Evolutionary conservation across 2,888 invertebrate species (phyloP).

Genomic region (Lepidocyrtoides sp.): DNA sequence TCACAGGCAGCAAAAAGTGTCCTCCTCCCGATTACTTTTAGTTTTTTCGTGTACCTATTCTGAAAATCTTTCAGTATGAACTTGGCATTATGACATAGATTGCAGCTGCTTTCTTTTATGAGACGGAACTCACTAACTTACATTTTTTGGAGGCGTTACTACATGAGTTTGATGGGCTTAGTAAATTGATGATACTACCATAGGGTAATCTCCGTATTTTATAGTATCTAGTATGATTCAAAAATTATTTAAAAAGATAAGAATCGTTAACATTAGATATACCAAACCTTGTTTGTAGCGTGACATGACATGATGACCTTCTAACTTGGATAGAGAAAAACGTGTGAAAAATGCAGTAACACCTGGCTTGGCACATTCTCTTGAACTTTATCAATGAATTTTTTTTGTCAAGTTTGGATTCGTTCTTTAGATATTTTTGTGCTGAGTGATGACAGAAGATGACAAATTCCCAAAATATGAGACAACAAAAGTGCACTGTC

Average conservation of each 20-base stretch:
- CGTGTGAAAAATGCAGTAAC: neutral
- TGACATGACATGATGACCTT: slow-evolving; percentile 23
- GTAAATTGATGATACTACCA: too few relatives aligned
- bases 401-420: neutral
- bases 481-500: neutral
- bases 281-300: neutral
- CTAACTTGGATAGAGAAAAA: neutral
- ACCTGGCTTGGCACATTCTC: slow-evolving; percentile 3
- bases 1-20: too few relatives aligned
- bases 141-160: neutral
- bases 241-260: too few relatives aligned
- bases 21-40: neutral
- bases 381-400: neutral
- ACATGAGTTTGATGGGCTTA: neutral
- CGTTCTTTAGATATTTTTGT: neutral
- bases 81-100: slow-evolving; percentile 62
- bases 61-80: slow-evolving; percentile 18
- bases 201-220: too few relatives aligned
- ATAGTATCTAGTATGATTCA: too few relatives aligned
- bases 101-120: slow-evolving; percentile 64
- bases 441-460: slow-evolving; percentile 7
- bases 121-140: neutral
- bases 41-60: neutral
- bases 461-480: neutral
- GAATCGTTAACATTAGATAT: too few relatives aligned